phyloP scores from a whole-genome alignment of 2,888 invertebrate genomes.

The Ganaspis brasiliensis region DNA sequence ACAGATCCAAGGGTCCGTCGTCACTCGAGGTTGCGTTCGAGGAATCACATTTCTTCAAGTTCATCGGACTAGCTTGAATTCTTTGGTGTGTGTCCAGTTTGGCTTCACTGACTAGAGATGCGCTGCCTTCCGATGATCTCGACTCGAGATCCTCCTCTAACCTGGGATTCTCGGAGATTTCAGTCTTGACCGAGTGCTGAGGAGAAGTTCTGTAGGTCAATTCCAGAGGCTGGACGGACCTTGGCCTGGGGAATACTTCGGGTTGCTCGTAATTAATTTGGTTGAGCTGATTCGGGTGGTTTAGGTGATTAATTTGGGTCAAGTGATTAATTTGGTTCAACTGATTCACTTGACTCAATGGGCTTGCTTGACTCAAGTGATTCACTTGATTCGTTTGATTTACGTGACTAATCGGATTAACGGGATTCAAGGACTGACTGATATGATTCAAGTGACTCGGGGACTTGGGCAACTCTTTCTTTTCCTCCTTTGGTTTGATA shows the following conservation, averaged over 20 bases:
- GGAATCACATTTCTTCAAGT: slow-evolving; percentile 66
- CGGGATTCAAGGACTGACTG: too few relatives aligned
- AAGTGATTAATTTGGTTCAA: too few relatives aligned
- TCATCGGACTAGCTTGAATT: slow-evolving; percentile 76
- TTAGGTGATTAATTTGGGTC: neutral
- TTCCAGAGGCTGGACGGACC: slow-evolving; percentile 64
- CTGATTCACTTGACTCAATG: too few relatives aligned
- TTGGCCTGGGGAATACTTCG: slow-evolving; percentile 56
- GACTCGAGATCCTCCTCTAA: slow-evolving; percentile 81
- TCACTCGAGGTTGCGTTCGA: slow-evolving; percentile 62
- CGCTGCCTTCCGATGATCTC: slow-evolving; percentile 73
- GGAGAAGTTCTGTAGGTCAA: slow-evolving; percentile 58
- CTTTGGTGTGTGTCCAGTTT: slow-evolving; percentile 73
- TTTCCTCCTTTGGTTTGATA: slow-evolving; percentile 64
- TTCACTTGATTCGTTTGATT: neutral
- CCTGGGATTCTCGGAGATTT: slow-evolving; percentile 62
- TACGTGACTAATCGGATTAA: neutral
- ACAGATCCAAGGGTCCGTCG: slow-evolving; percentile 86
- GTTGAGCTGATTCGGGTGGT: neutral
- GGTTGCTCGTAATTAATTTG: slow-evolving; percentile 53
- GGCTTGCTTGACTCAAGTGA: too few relatives aligned
- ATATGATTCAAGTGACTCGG: neutral
- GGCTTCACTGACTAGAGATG: slow-evolving; percentile 77
- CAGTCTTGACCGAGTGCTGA: slow-evolving; percentile 57
- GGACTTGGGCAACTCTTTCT: neutral